Evolutionary conservation across 1,140 invertebrate genomes (phyloP).

Genomic region (Cyclargus thomasi): DNA sequence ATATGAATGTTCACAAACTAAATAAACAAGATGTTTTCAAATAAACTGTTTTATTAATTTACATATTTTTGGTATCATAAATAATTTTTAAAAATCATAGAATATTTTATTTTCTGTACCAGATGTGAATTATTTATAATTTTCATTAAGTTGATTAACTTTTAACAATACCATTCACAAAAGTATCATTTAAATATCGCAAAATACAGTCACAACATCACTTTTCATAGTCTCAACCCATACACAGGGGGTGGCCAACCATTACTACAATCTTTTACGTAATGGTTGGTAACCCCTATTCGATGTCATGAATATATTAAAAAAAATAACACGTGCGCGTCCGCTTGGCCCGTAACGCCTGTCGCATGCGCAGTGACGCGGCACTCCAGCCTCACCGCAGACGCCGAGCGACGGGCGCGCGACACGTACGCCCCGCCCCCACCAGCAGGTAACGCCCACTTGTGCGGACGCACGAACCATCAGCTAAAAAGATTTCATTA

Average conservation of each 20-base stretch:
- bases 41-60: not conserved
- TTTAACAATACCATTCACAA: not conserved
- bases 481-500: no score
- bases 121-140: not conserved
- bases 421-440: constrained; percentile 42
- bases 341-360: constrained; percentile 34
- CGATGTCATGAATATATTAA: not conserved
- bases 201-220: not conserved
- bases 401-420: constrained; percentile 49
- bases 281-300: not conserved
- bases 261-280: not conserved
- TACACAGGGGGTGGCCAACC: not conserved
- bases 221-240: not conserved
- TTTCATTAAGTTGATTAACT: not conserved
- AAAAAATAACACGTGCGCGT: constrained; percentile 2
- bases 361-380: constrained; percentile 66
- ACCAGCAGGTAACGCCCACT: constrained; percentile 48
- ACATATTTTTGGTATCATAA: not conserved
- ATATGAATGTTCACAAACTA: not conserved
- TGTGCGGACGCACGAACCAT: not conserved
- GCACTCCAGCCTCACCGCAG: constrained; percentile 62
- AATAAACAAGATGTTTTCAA: not conserved
- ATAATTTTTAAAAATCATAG: not conserved
- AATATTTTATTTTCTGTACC: no score
- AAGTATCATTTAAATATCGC: not conserved